phyloP scores from a whole-genome alignment of 1,140 invertebrate genomes.

The Oryctes rhinoceros region DNA sequence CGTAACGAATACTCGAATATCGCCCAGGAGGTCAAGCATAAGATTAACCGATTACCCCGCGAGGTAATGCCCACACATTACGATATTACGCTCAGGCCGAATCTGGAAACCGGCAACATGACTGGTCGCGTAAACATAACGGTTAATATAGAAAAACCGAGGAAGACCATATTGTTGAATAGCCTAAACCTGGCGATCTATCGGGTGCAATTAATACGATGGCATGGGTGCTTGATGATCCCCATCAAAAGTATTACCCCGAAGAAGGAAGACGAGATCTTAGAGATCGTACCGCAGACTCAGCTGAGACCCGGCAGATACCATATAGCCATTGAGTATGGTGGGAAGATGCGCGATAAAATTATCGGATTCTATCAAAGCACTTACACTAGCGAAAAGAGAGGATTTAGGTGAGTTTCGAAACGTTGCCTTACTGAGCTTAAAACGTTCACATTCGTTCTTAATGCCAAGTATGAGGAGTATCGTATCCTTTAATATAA shows the following conservation, averaged over 20 bases:
- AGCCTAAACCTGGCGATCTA: constrained; percentile 70
- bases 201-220: constrained; percentile 60
- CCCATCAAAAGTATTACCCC: background rate
- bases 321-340: constrained; percentile 71
- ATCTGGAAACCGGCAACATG: constrained; percentile 75
- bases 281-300: background rate
- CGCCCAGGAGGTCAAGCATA: background rate
- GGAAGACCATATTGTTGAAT: constrained; percentile 75
- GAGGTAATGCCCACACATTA: constrained; percentile 78
- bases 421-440: too few relatives aligned
- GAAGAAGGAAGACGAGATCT: background rate
- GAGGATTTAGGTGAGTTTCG: constrained; percentile 67
- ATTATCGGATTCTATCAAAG: constrained; percentile 85
- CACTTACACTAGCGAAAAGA: constrained; percentile 70
- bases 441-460: too few relatives aligned
- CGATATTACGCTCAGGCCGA: constrained; percentile 76
- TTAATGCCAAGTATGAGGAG: too few relatives aligned
- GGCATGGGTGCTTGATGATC: constrained; percentile 66
- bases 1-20: constrained; percentile 26
- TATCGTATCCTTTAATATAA: too few relatives aligned
- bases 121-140: constrained; percentile 77
- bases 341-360: constrained; percentile 71
- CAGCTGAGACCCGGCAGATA: constrained; percentile 65
- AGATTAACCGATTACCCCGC: constrained; percentile 67
- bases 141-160: constrained; percentile 60